Evolutionary conservation across 2,797 vertebrate genomes (phyloP).

Genomic region (Sciurus carolinensis): DNA sequence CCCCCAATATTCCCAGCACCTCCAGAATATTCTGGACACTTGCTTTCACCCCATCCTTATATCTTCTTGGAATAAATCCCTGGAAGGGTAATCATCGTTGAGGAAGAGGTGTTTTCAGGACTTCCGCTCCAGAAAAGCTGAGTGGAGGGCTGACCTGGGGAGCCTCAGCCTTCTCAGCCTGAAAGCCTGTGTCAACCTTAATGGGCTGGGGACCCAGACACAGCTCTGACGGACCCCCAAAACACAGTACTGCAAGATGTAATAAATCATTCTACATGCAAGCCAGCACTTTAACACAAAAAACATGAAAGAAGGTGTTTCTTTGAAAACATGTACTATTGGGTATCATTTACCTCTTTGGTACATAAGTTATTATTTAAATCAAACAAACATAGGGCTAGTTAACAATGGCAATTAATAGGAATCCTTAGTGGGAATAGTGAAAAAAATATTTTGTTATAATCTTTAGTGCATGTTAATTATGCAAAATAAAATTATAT

Average conservation of each 20-base stretch:
- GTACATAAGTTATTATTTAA: not conserved
- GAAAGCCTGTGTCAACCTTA: not conserved
- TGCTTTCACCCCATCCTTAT: too few relatives aligned
- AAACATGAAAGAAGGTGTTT: not conserved
- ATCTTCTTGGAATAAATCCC: not conserved
- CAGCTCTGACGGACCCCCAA: not conserved
- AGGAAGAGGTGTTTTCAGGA: too few relatives aligned
- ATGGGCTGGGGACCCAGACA: not conserved
- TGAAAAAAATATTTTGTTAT: not conserved
- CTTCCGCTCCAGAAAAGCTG: not conserved
- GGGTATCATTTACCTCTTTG: not conserved
- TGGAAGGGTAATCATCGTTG: not conserved
- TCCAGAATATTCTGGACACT: not conserved
- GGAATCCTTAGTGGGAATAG: not conserved
- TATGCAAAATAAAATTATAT: too few relatives aligned
- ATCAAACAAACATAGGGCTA: not conserved
- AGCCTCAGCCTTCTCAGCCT: not conserved
- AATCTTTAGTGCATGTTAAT: too few relatives aligned
- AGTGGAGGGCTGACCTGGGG: not conserved
- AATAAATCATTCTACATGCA: not conserved
- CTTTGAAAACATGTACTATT: not conserved
- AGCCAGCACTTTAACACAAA: not conserved
- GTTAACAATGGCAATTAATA: not conserved
- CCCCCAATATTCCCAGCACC: too few relatives aligned
- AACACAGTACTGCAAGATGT: not conserved